A percentile compares a stretch with the other conserved stretches of the same genome.
Conservation (phyloP, 2,888 invertebrate genomes). For the Nycteola revayana region DNA sequence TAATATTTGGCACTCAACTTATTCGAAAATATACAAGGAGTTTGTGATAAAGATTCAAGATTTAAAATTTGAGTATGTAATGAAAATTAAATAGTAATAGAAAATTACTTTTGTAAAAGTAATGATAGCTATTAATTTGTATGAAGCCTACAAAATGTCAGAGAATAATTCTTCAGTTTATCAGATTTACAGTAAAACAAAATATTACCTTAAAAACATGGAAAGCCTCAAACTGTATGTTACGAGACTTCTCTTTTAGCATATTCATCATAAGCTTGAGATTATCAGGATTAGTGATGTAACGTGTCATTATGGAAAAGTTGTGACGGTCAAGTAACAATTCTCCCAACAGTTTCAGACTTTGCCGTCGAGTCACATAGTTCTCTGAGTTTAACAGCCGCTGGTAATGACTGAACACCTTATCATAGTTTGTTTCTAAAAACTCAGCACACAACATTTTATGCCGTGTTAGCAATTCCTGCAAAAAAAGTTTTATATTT, state of each 20-base stretch:
- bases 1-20: no score
- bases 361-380: constrained; percentile 99
- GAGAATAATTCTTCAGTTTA: no score
- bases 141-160: no score
- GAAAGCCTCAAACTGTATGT: constrained; percentile 99
- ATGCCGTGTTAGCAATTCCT: constrained; percentile 96
- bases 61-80: no score
- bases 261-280: constrained; percentile 99
- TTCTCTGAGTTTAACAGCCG: constrained; percentile 99
- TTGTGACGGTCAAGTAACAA: constrained; percentile 98
- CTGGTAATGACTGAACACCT: constrained; percentile 98
- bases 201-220: constrained; percentile 99
- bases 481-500: no score
- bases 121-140: no score
- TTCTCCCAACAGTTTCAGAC: constrained; percentile 98
- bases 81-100: no score
- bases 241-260: constrained; percentile 99
- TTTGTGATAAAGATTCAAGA: no score
- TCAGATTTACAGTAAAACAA: no score
- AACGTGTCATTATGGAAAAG: constrained; percentile 98
- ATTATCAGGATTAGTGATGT: constrained; percentile 99
- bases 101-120: no score
- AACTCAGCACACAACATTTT: constrained; percentile 98
- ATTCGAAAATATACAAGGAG: no score
- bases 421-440: constrained; percentile 99